phyloP scores from a whole-genome alignment of 2,888 invertebrate genomes.

The Gisinianus flammeolus region DNA sequence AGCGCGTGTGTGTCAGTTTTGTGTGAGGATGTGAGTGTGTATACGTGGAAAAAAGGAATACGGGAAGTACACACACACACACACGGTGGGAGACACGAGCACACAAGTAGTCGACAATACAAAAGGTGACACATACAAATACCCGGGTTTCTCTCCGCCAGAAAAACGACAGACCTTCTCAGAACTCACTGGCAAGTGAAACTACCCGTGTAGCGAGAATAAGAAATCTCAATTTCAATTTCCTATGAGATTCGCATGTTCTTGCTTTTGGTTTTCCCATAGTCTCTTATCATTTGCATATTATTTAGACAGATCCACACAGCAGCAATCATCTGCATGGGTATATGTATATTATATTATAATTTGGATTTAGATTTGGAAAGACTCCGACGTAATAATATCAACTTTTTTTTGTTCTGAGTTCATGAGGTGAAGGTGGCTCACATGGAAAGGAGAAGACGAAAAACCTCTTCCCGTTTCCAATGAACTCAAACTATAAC shows the following conservation, averaged over 20 bases:
- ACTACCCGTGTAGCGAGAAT: slow-evolving; percentile 15
- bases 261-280: slow-evolving; percentile 10
- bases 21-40: background rate
- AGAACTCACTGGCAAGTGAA: slow-evolving; percentile 32
- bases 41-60: background rate
- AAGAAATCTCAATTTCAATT: too few relatives aligned
- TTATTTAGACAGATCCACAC: too few relatives aligned
- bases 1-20: slow-evolving; percentile 16
- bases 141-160: slow-evolving; percentile 28
- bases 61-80: background rate
- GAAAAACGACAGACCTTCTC: slow-evolving; percentile 22
- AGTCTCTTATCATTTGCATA: background rate
- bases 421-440: slow-evolving; percentile 31
- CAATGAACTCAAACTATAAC: too few relatives aligned
- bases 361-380: too few relatives aligned
- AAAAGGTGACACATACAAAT: slow-evolving; percentile 32
- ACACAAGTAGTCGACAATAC: background rate
- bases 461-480: background rate
- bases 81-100: background rate
- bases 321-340: too few relatives aligned
- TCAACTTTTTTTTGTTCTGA: too few relatives aligned
- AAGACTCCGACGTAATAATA: too few relatives aligned
- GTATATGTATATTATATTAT: too few relatives aligned
- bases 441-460: too few relatives aligned
- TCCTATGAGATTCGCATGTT: too few relatives aligned